Percentiles rank a stretch among this genome's conserved stretches.
Conservation (phyloP, 2,797 vertebrate genomes). For the Onychomys torridus region DNA sequence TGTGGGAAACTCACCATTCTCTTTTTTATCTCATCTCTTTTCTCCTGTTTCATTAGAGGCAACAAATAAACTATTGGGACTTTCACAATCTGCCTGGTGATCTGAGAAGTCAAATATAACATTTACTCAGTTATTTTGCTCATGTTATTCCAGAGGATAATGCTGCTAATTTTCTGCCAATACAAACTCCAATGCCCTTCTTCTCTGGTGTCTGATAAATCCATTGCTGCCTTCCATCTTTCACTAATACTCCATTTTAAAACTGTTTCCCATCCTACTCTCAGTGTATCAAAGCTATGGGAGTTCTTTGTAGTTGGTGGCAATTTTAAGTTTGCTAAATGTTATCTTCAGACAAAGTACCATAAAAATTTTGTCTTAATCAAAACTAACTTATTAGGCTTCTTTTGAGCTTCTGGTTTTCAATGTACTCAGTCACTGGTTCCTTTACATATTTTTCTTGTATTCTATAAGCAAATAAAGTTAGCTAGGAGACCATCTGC, state of each 20-base stretch:
- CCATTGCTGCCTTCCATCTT: not conserved
- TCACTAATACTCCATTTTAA: not conserved
- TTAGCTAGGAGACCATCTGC: not conserved
- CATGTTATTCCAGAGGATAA: not conserved
- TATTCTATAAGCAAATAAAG: not conserved
- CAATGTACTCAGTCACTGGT: too few species aligned
- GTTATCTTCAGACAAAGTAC: not conserved
- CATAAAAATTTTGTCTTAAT: too few species aligned
- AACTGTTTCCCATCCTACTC: not conserved
- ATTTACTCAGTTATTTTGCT: not conserved
- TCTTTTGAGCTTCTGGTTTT: not conserved
- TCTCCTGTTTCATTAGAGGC: not conserved
- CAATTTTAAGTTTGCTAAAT: not conserved
- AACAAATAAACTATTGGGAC: not conserved
- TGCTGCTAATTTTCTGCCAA: not conserved
- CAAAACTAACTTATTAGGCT: not conserved
- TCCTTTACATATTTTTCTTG: not conserved
- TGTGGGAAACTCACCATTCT: not conserved
- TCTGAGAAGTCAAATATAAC: not conserved
- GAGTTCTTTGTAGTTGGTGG: not conserved
- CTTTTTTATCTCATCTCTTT: not conserved
- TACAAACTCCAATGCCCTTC: accelerated
- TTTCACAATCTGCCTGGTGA: not conserved
- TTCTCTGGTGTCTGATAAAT: not conserved
- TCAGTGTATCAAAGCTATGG: not conserved